These are phyloP conservation scores for Metopia argyrocephala DNA, from an alignment of 2,888 invertebrate genomes.

Conservation along the genomic window DNA sequence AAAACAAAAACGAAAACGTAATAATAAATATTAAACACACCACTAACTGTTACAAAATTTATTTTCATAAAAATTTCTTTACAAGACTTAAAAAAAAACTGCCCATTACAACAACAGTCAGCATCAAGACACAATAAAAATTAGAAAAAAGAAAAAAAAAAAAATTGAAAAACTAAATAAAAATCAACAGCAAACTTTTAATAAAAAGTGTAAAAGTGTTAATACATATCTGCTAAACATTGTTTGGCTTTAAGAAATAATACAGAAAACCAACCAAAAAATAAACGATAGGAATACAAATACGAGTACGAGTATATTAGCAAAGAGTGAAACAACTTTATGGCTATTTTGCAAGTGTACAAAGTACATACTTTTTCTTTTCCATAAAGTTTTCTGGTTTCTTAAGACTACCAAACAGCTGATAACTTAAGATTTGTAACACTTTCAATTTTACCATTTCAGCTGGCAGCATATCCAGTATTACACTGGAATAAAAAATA, in stretches of 20 bases:
- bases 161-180: constrained; percentile 17
- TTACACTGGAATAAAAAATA: constrained; percentile 27
- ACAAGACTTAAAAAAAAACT: neutral
- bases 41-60: neutral
- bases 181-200: constrained; percentile 33
- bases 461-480: constrained; percentile 44
- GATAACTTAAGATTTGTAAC: constrained; percentile 69
- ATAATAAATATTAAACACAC: neutral
- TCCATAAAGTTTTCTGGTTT: constrained; percentile 16
- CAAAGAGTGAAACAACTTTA: too few relatives aligned
- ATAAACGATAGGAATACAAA: neutral
- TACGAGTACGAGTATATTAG: too few relatives aligned
- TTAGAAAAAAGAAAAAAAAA: constrained; percentile 1
- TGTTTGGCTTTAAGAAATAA: constrained; percentile 24
- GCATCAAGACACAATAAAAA: neutral
- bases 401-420: constrained; percentile 47
- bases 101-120: neutral
- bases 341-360: constrained; percentile 35
- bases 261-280: neutral
- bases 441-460: constrained; percentile 68
- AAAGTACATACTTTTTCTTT: constrained; percentile 34
- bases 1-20: neutral
- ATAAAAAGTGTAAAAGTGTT: constrained; percentile 54
- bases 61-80: neutral
- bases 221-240: constrained; percentile 46